phyloP scores from a whole-genome alignment of 2,113 vertebrate genomes.

The Apaloderma vittatum region DNA sequence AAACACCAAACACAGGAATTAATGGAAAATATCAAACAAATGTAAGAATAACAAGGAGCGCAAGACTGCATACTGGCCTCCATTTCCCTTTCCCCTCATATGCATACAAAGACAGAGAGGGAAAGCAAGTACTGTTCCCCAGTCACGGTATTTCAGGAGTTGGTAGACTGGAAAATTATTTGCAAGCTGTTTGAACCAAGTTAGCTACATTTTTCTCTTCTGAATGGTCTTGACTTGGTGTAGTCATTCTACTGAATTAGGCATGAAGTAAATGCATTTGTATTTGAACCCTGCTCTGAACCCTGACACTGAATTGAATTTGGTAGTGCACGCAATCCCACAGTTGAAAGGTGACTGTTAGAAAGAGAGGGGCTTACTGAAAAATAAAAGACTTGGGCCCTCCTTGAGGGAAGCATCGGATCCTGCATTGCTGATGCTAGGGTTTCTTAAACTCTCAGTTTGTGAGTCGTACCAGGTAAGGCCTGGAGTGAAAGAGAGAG shows the following conservation, averaged over 20 bases:
- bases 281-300: background rate
- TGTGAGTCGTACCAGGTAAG: accelerated
- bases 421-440: background rate
- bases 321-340: background rate
- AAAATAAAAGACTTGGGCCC: accelerated
- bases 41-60: constrained; percentile 40
- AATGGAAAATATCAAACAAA: constrained; percentile 63
- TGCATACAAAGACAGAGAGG: background rate
- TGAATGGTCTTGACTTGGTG: background rate
- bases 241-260: background rate
- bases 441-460: background rate
- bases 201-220: background rate
- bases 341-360: background rate
- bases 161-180: background rate
- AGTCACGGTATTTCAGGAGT: background rate
- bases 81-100: constrained; percentile 1
- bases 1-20: constrained; percentile 55
- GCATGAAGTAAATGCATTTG: background rate
- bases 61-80: background rate
- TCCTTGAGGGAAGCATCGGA: background rate
- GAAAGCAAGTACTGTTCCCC: background rate
- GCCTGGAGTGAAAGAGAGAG: background rate
- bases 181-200: background rate
- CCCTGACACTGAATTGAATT: background rate
- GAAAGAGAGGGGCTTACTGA: background rate